These are phyloP conservation scores for Ormyrus labotus DNA, from an alignment of 2,888 invertebrate genomes.

Conservation along the genomic window DNA sequence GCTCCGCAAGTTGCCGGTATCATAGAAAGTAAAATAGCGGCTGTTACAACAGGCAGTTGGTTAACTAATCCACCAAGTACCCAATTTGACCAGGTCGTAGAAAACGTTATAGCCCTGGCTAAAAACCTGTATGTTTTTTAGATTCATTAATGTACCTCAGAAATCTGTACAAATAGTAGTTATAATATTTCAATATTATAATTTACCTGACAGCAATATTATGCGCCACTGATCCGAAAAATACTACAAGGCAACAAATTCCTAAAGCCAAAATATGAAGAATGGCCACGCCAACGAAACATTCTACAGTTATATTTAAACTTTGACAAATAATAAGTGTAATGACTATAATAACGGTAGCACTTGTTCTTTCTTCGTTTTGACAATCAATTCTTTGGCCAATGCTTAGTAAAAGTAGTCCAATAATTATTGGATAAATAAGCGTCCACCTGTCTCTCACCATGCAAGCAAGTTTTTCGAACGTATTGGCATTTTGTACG, in stretches of 20 bases:
- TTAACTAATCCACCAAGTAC: conserved; percentile 80
- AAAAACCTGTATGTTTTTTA: conserved; percentile 72
- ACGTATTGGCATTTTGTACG: conserved; percentile 73
- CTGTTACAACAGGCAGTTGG: conserved; percentile 83
- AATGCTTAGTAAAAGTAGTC: conserved; percentile 75
- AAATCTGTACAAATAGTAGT: conserved; percentile 22
- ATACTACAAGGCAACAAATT: conserved; percentile 79
- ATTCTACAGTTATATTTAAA: conserved; percentile 65
- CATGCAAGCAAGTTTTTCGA: conserved; percentile 69
- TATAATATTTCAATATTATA: not conserved
- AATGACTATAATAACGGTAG: conserved; percentile 60
- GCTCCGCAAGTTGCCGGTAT: conserved; percentile 85
- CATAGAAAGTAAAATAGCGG: conserved; percentile 80
- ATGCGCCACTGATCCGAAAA: conserved; percentile 84
- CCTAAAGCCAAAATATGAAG: conserved; percentile 78
- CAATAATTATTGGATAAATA: conserved; percentile 81
- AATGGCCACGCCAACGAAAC: conserved; percentile 67
- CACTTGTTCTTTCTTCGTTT: conserved; percentile 48
- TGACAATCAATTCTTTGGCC: conserved; percentile 66
- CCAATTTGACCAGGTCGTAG: conserved; percentile 79
- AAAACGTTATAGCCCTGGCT: conserved; percentile 76
- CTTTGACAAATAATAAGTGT: conserved; percentile 61
- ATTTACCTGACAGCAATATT: conserved; percentile 81
- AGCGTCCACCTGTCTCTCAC: conserved; percentile 74
- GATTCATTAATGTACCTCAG: not conserved